phyloP scores from a whole-genome alignment of 64 coral and sea anemone genomes.

The Acropora yongei region DNA sequence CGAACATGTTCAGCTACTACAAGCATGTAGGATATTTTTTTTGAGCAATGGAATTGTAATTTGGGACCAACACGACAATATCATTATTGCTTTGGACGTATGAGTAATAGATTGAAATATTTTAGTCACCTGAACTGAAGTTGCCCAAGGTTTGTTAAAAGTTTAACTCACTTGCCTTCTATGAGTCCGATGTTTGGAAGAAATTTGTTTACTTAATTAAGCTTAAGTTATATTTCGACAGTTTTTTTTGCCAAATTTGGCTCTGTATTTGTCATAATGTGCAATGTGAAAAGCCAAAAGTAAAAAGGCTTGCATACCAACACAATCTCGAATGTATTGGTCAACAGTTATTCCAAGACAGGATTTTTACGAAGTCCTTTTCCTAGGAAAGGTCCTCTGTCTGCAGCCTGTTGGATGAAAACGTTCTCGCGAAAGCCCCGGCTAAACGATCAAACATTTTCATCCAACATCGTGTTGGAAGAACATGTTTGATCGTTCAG shows the following conservation, averaged over 20 bases:
- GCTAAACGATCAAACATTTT: no score
- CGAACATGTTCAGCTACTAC: slow-evolving; percentile 50
- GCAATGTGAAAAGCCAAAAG: slow-evolving; percentile 6
- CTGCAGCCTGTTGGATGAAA: neutral
- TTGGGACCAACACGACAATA: neutral
- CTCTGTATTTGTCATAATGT: neutral
- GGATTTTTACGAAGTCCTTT: slow-evolving; percentile 5
- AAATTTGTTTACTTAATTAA: no score
- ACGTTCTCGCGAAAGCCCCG: no score
- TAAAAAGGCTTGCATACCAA: neutral
- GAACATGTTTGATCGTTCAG: no score
- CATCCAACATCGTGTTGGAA: no score
- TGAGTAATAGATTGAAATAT: no score
- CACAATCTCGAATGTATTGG: neutral
- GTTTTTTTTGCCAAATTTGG: no score
- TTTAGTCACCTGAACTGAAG: no score
- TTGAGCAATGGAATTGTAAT: slow-evolving; percentile 14
- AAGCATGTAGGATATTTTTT: slow-evolving; percentile 46
- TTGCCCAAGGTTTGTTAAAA: no score
- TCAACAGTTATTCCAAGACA: neutral
- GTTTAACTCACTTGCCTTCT: no score
- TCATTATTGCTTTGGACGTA: neutral
- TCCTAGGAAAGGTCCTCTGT: neutral
- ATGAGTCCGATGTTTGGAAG: no score
- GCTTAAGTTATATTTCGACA: no score